These are phyloP conservation scores for Ormia ochracea DNA, from an alignment of 2,888 invertebrate genomes.

Conservation along the genomic window DNA sequence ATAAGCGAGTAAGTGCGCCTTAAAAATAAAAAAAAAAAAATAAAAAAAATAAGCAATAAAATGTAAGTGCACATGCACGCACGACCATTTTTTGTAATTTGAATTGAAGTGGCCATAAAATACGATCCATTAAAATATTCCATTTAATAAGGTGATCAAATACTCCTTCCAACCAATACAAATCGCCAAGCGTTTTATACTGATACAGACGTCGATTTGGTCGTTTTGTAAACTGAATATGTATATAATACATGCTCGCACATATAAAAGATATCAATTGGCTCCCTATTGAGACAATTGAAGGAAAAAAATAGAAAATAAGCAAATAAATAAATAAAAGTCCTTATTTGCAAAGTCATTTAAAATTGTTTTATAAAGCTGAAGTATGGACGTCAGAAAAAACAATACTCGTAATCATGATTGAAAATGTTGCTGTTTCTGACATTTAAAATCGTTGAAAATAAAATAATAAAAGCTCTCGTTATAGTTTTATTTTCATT, in stretches of 20 bases:
- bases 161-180: not conserved
- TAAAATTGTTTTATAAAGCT: conserved; percentile 21
- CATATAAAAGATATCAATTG: not conserved
- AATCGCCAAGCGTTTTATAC: not conserved
- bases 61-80: not conserved
- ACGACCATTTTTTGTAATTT: too few relatives aligned
- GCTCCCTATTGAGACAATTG: conserved; percentile 12
- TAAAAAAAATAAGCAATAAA: not conserved
- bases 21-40: too few relatives aligned
- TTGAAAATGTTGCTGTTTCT: conserved; percentile 40
- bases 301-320: not conserved
- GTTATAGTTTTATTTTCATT: not conserved
- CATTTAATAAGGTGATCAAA: not conserved
- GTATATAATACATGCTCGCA: too few relatives aligned
- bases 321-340: not conserved
- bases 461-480: conserved; percentile 19
- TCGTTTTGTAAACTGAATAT: too few relatives aligned
- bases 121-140: not conserved
- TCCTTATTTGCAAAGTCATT: conserved; percentile 39
- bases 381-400: not conserved
- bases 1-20: too few relatives aligned
- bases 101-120: not conserved
- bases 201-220: too few relatives aligned
- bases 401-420: conserved; percentile 12
- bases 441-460: conserved; percentile 42